A percentile compares a stretch with the other conserved stretches of the same genome.
These are phyloP conservation scores for Onthophagus sagittarius DNA, from an alignment of 2,888 invertebrate species.

Conservation along the genomic window DNA sequence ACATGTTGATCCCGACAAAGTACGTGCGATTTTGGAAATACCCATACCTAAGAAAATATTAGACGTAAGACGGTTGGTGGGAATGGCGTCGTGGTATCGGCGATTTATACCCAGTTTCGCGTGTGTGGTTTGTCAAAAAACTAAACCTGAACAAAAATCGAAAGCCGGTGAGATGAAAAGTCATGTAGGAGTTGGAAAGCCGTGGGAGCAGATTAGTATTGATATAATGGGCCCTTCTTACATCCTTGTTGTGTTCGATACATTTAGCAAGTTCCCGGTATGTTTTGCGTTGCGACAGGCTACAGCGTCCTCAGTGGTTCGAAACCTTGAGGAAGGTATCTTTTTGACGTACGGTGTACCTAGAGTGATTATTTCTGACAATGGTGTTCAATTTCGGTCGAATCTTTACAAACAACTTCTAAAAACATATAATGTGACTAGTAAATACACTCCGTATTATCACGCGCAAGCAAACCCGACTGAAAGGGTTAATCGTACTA, in stretches of 20 bases:
- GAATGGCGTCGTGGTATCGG: slow-evolving; percentile 26
- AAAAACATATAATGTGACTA: slow-evolving; percentile 24
- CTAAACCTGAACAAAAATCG: background rate
- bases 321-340: slow-evolving; percentile 27
- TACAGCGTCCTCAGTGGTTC: slow-evolving; percentile 21
- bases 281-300: slow-evolving; percentile 29
- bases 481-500: slow-evolving; percentile 22
- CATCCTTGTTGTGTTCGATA: slow-evolving; percentile 27
- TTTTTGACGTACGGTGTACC: slow-evolving; percentile 33
- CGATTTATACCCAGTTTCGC: slow-evolving; percentile 23
- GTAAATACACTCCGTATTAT: slow-evolving; percentile 31
- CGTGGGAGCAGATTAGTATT: slow-evolving; percentile 24
- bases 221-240: slow-evolving; percentile 28
- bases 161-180: background rate
- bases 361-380: slow-evolving; percentile 31
- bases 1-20: slow-evolving; percentile 22
- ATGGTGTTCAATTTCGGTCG: slow-evolving; percentile 31
- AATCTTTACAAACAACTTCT: slow-evolving; percentile 19
- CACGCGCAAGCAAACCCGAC: slow-evolving; percentile 29
- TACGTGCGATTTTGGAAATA: slow-evolving; percentile 25
- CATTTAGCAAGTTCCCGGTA: slow-evolving; percentile 29
- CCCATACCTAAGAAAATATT: slow-evolving; percentile 30
- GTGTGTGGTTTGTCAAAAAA: background rate
- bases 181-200: background rate
- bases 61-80: slow-evolving; percentile 31